These are phyloP conservation scores for Drosophila fulvimacula DNA, from an alignment of 2,888 invertebrate species.

Conservation along the genomic window DNA sequence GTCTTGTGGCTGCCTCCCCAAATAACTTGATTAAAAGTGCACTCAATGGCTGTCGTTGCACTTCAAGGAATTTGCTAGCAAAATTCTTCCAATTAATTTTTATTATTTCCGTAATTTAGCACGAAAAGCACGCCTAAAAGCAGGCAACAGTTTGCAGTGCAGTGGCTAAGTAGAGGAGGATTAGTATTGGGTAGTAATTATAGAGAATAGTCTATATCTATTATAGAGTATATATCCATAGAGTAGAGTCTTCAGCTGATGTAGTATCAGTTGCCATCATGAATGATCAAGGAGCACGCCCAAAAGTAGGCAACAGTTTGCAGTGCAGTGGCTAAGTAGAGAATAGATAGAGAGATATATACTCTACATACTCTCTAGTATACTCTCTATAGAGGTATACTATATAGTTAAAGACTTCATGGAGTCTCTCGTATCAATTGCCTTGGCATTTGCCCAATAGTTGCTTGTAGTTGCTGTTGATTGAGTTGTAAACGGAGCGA, in stretches of 20 bases:
- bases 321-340: neutral
- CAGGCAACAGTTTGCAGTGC: constrained; percentile 3
- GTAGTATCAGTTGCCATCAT: no score
- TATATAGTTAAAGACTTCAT: no score
- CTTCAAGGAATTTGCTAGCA: neutral
- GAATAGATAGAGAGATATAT: no score
- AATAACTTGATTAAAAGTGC: constrained; percentile 48
- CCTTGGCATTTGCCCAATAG: neutral
- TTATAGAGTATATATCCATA: no score
- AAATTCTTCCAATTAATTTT: constrained; percentile 17
- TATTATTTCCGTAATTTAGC: constrained; percentile 4
- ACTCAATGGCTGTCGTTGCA: constrained; percentile 2
- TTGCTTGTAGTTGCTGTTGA: constrained; percentile 27
- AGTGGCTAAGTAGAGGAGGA: neutral
- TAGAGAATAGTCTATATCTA: no score
- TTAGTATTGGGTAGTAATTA: no score
- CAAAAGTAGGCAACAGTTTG: constrained; percentile 1
- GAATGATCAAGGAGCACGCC: neutral
- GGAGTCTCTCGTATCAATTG: constrained; percentile 8
- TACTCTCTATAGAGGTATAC: no score
- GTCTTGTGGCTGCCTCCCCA: no score
- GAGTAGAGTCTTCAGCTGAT: no score
- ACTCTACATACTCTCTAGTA: no score
- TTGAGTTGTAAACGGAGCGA: constrained; percentile 19
- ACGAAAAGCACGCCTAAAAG: neutral